A percentile compares a stretch with the other conserved stretches of the same genome.
Conservation (phyloP, 2,888 invertebrate genomes). For the Plebejus melissa region DNA sequence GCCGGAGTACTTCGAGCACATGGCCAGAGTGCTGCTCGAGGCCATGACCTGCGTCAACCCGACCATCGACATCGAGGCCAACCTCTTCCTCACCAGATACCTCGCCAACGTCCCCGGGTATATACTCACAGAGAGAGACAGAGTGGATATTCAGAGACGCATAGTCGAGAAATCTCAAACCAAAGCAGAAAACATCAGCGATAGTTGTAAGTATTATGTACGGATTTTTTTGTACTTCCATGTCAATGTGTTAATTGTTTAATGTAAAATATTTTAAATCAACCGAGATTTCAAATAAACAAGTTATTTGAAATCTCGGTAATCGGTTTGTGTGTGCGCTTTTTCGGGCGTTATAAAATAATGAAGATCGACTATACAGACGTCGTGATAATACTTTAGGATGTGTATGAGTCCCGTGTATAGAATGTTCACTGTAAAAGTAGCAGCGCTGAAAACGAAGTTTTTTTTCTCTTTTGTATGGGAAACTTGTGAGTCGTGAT, state of each 20-base stretch:
- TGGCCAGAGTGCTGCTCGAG: slow-evolving; percentile 81
- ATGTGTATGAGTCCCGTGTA: too few species aligned
- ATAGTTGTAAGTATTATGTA: slow-evolving; percentile 24
- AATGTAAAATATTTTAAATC: too few species aligned
- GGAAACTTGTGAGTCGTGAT: too few species aligned
- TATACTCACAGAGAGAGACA: slow-evolving; percentile 62
- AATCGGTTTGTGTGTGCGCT: too few species aligned
- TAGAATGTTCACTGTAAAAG: too few species aligned
- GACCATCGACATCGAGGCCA: slow-evolving; percentile 70
- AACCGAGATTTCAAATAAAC: too few species aligned
- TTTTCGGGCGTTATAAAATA: too few species aligned
- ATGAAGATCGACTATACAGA: too few species aligned
- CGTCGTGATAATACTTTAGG: too few species aligned
- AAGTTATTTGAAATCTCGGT: too few species aligned
- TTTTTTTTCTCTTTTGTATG: too few species aligned
- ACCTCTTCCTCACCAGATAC: slow-evolving; percentile 75
- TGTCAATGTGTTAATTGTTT: neutral
- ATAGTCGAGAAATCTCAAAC: slow-evolving; percentile 50
- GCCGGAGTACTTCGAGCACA: slow-evolving; percentile 81
- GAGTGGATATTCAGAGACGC: slow-evolving; percentile 48
- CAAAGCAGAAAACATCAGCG: slow-evolving; percentile 53
- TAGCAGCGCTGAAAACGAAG: too few species aligned
- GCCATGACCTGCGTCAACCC: slow-evolving; percentile 86
- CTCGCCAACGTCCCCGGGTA: slow-evolving; percentile 79
- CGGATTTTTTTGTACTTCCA: neutral